Evolutionary conservation across 2,888 invertebrate species (phyloP), one percentile per base, ranked within the genome.

Genomic region (Drosophila incognita): DNA sequence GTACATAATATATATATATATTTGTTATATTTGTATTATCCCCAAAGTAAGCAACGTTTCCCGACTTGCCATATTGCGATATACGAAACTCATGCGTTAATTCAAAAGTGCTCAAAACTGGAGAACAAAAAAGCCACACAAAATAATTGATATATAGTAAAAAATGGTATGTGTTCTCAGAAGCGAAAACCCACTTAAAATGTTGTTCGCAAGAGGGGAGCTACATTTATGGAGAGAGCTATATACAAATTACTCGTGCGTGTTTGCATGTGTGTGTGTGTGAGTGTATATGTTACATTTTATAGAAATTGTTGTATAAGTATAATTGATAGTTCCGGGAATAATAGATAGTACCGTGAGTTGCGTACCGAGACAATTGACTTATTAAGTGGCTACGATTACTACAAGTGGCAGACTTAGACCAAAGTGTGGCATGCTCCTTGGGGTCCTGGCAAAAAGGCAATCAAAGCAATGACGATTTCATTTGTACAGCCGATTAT

Each of bases 401-500:
- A 57, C 21, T 42, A 57, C 62, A 52, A 72, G 46, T 51, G 42
- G 65, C 60, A 71, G 64, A 65, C 56, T 57, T 57, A 53, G 53
- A 72, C 40, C 51, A 64, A 76, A 71, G 80, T 67, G 62, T 31
- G 48, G 54, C 78, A 78, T 78, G 80, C 80, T 76, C 24, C 54
- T 65, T 40, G 27, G 18, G 13, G 13, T 54, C 66, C 66, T 62
- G 40, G 38, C 59, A 53, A 36, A 29, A 64, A 54, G 51, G 46
- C 64, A 80, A 71, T 65, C 59, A 67, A 62, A 42, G 62, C 71
- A 62, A 71, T 60, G 76, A 64, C 48, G 49, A 21, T 52, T 54
- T 29, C 10, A 48, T 56, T 21, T 61, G 61, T 29, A 27, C 27
- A 54, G 66, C 35, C 48, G 51, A 72, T 61, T 76, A 64, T 67